Evolutionary conservation across 1,140 invertebrate genomes (phyloP), one percentile per base, ranked within the genome.

Genomic region (Drosophila tsacasi): DNA sequence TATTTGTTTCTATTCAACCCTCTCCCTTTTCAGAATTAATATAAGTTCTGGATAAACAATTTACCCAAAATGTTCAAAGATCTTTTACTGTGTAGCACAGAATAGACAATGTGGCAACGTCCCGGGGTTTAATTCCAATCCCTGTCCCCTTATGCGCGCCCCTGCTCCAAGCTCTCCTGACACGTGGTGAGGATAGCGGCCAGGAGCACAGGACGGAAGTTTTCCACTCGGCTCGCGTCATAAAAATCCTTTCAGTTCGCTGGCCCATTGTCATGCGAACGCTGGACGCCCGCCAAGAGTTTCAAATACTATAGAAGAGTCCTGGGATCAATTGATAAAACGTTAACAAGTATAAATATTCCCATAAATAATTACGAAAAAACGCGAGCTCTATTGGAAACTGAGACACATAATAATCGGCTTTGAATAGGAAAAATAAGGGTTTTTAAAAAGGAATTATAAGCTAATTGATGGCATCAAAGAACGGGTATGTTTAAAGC

Each of bases 181-280:
- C 84, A 87, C 83, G 80, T 83, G 80, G 52, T 71, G 40, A 83
- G 49, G 37, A 59, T 39, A 55, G 54, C 47, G 39, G 15, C 44
- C 44, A 52, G 44, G 47, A 76, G 52, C 40, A 58, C 19, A 63
- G 27, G 65, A 67, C 75, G 75, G 75, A 77, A 77, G 75, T 69
- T 57, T 75, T 60, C 63, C 74, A 65, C 74, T 65, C 74, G 72
- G 37, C 74, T 76, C 54, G 61, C 54, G 72, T 52, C 55, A 77
- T 77, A 77, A 68, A 77, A 89, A 80, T 87, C 81, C 84, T 62
- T 60, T 68, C 55, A 71, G 12, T 59, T 57, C 19, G 47, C 37
- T 42, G 40, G 27, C 12, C 69, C 55, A 87, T 89, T 87, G 83
- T 81, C 83, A 87, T 87, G 77, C 58, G 76, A 87, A 75, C 84